Conservation (phyloP, 2,113 vertebrate species). For the Scortum barcoo region DNA sequence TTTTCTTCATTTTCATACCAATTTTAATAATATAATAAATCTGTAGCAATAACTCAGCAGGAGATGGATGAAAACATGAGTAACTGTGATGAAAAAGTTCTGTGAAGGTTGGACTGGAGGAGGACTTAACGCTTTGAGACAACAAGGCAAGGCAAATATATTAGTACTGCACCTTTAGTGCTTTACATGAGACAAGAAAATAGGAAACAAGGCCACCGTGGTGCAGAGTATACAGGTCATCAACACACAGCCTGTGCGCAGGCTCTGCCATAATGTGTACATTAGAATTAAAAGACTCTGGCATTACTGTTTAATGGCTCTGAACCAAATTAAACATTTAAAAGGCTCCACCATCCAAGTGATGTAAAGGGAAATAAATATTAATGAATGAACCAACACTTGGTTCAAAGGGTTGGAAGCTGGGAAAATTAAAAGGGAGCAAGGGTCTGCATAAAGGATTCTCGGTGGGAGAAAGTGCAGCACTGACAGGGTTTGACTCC, state of each 20-base stretch:
- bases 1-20: no score
- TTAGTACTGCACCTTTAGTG: background rate
- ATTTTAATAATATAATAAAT: background rate
- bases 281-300: slow-evolving; percentile 69
- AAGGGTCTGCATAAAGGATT: slow-evolving; percentile 34
- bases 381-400: slow-evolving; percentile 73
- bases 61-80: background rate
- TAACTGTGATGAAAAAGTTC: background rate
- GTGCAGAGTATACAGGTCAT: slow-evolving; percentile 43
- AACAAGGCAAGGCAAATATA: background rate
- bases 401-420: slow-evolving; percentile 69
- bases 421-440: slow-evolving; percentile 64
- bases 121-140: background rate
- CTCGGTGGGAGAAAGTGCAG: slow-evolving; percentile 20
- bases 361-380: slow-evolving; percentile 76
- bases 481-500: slow-evolving; percentile 15
- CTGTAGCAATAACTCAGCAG: slow-evolving; percentile 3
- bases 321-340: slow-evolving; percentile 80
- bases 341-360: slow-evolving; percentile 71
- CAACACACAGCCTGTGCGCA: slow-evolving; percentile 28
- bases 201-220: slow-evolving; percentile 16
- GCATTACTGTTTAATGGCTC: slow-evolving; percentile 78
- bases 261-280: slow-evolving; percentile 67
- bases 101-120: background rate
- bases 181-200: slow-evolving; percentile 11